Percentiles rank a stretch among this genome's conserved stretches.
phyloP scores from a whole-genome alignment of 2,888 invertebrate genomes.

The Aquatica leii region DNA sequence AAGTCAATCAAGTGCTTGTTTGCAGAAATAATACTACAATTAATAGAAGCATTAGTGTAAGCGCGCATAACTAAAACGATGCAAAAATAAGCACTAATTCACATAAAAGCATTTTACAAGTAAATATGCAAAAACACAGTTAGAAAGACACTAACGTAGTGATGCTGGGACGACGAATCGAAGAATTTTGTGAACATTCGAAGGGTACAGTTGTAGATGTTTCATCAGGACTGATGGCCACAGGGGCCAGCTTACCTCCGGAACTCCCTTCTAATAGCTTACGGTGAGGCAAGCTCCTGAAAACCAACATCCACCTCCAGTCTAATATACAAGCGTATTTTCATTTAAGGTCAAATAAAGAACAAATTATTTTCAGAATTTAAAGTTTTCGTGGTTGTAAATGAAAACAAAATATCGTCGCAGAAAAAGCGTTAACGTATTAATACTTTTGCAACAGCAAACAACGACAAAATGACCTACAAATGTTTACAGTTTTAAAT shows the following conservation, averaged over 20 bases:
- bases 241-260: constrained; percentile 65
- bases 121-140: constrained; percentile 29
- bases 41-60: constrained; percentile 9
- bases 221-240: constrained; percentile 65
- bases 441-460: too few species aligned
- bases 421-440: too few species aligned
- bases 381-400: too few species aligned
- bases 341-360: constrained; percentile 2
- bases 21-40: background rate
- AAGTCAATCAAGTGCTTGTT: too few species aligned
- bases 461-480: too few species aligned
- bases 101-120: constrained; percentile 8
- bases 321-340: constrained; percentile 21
- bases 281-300: constrained; percentile 65
- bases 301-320: constrained; percentile 52
- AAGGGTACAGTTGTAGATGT: constrained; percentile 55
- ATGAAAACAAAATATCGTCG: too few species aligned
- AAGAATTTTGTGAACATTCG: constrained; percentile 50
- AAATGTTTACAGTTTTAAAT: too few species aligned
- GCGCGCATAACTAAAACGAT: background rate
- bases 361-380: background rate
- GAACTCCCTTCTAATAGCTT: constrained; percentile 59
- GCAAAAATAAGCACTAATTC: background rate
- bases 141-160: constrained; percentile 63
- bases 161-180: constrained; percentile 65